Conservation (phyloP, 2,797 vertebrate genomes). For the Clarias laeviceps region DNA sequence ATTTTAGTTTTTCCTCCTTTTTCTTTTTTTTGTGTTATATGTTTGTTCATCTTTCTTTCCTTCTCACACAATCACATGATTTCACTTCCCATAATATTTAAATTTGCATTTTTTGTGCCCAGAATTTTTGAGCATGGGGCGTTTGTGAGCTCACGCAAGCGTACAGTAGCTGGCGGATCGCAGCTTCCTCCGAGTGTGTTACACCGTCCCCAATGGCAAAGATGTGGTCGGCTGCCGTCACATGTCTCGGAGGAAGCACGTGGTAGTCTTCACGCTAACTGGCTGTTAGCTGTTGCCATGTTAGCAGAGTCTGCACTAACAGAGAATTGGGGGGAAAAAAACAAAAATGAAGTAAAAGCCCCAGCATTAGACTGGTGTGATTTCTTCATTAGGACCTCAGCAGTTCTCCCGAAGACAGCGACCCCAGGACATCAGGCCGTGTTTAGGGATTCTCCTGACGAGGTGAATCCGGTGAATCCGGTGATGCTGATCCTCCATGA, state of each 20-base stretch:
- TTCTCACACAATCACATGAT: background rate
- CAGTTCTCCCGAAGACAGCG: background rate
- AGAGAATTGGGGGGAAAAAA: no score
- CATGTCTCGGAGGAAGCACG: no score
- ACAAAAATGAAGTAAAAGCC: background rate
- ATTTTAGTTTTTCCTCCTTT: background rate
- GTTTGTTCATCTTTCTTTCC: background rate
- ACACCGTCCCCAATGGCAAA: no score
- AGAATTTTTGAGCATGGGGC: background rate
- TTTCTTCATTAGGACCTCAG: background rate
- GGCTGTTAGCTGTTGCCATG: no score
- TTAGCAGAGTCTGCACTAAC: no score
- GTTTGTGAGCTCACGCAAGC: background rate
- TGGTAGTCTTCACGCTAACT: no score
- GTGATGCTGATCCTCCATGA: background rate
- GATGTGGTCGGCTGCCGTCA: no score
- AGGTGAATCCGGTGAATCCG: background rate
- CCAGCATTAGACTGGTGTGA: background rate
- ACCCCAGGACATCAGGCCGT: background rate
- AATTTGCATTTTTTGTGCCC: background rate
- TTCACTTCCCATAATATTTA: background rate
- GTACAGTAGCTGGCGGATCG: no score
- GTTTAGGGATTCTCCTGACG: background rate
- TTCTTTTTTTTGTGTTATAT: background rate
- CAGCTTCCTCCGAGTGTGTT: no score